Evolutionary conservation across 2,888 invertebrate genomes (phyloP), one percentile per base, ranked within the genome.

Genomic region (Tanytarsus gracilentus): DNA sequence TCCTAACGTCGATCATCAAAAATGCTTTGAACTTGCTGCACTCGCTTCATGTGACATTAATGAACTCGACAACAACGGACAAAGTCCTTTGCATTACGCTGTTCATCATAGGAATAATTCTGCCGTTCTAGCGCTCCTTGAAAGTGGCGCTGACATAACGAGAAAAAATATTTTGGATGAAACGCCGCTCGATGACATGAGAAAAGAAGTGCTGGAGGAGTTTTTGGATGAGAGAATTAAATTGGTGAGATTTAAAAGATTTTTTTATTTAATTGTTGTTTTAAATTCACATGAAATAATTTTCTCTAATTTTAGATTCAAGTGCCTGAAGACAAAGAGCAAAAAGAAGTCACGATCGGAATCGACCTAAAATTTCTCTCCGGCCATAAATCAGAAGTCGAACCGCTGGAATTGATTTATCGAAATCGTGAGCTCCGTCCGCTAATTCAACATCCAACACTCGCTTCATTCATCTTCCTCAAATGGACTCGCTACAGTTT

Each of bases 401-500:
- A 86, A 63, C 84, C 86, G 11, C 77, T 90, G 52, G 74, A 82
- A 7, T 85, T 82, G 66, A 84, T 91, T 74, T 83, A 86, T 56
- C 75, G 79, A 65, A 79, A 83, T 39, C 78, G 80, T 64, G 83
- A 85, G 62, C 74, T 88, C 61, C 79, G 81, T 18, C 81, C 83
- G 62, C 73, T 90, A 33, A 71, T 90, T 18, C 85, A 82, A 65
- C 89, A 90, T 74, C 89, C 89, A 1, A 77, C 89, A 1, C 80
- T 89, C 51, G 84, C 86, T 1, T 87, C 87, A 65, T 90, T 89
- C 66, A 71, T 90, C 4, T 84, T 85, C 66, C 76, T 90, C 62
- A 90, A 90, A 70, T 90, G 89, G 88, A 83, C 85, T 70, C 77
- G 84, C 62, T 82, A 90, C 63, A 82, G 86, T 61, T 79, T 81